Evolutionary conservation across 53 echinoderm and acorn worm species (phyloP).

Genomic region (Holothuria scabra): DNA sequence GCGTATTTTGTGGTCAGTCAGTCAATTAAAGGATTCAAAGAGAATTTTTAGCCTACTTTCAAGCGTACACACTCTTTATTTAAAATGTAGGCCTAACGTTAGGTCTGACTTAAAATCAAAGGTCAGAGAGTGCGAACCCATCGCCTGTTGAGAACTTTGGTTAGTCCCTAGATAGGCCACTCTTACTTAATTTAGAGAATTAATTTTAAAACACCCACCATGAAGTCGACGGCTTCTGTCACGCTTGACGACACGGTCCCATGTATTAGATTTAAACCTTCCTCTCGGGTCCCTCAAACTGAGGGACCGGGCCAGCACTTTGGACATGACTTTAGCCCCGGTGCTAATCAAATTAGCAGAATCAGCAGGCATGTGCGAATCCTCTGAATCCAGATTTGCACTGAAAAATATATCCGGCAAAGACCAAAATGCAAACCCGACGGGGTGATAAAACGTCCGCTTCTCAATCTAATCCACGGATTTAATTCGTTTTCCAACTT

Average conservation of each 20-base stretch:
- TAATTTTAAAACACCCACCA: conserved; percentile 39
- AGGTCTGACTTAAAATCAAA: too few species aligned
- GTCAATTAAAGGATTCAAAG: too few species aligned
- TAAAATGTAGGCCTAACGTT: too few species aligned
- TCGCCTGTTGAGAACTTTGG: too few species aligned
- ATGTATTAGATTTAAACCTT: conserved; percentile 87
- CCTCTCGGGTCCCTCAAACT: conserved; percentile 88
- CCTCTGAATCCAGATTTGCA: conserved; percentile 23
- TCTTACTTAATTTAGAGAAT: too few species aligned
- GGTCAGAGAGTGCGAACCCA: too few species aligned
- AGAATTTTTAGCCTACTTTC: too few species aligned
- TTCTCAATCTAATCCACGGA: not conserved
- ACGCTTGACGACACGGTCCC: conserved; percentile 82
- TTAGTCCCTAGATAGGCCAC: too few species aligned
- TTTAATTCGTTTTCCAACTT: conserved; percentile 22
- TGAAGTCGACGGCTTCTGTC: conserved; percentile 81
- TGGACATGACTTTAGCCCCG: conserved; percentile 75
- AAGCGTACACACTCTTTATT: too few species aligned
- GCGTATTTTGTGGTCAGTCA: too few species aligned
- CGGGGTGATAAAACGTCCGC: not conserved
- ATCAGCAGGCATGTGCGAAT: conserved; percentile 32
- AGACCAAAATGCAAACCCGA: not conserved
- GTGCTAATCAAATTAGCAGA: conserved; percentile 28
- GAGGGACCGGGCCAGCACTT: conserved; percentile 78
- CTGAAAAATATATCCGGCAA: conserved; percentile 8